Evolutionary conservation across 2,888 invertebrate species (phyloP), one percentile per base, ranked within the genome.

Genomic region (Parthenolecanium corni): DNA sequence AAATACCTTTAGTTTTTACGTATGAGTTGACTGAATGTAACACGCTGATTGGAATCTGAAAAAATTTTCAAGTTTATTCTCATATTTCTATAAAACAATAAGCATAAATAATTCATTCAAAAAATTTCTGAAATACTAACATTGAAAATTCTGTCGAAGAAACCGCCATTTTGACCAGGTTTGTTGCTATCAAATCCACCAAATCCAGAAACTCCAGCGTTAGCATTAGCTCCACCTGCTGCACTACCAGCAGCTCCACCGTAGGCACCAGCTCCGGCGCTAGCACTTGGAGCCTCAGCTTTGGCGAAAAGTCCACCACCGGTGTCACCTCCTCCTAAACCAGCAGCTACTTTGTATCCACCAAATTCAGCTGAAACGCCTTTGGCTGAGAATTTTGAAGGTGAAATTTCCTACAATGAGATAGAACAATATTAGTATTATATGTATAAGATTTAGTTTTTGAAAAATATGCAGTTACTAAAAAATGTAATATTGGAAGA

Each of bases 11-110:
- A 38, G 46, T 61, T 38, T 69, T 69, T 20, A 69, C 54, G 52
- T 68, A 66, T 21, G 64, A 58, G 58, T 69, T 69, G 47, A 69
- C 69, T 11, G 68, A 67, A 62, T 69, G 67, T 3, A 69, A 58
- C 12, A 69, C 68, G 14, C 67, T 68, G 52, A 69, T 69, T 2
- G 69, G 69, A 38, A 69, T 69, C 69, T 69, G 65, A 6, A 66
- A 66, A 62, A n/a, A n/a, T n/a, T n/a, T n/a, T n/a, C n/a, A n/a
- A n/a, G n/a, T n/a, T n/a, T n/a, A n/a, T n/a, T n/a, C n/a, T n/a
- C n/a, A n/a, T n/a, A n/a, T n/a, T n/a, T n/a, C n/a, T n/a, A n/a
- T n/a, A n/a, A n/a, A n/a, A n/a, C n/a, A n/a, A n/a, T n/a, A n/a
- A n/a, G n/a, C n/a, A n/a, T 16, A 51, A 51, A 16, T 14, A 14